phyloP scores from a whole-genome alignment of 2,888 invertebrate genomes.

The Rhagonycha fulva region DNA sequence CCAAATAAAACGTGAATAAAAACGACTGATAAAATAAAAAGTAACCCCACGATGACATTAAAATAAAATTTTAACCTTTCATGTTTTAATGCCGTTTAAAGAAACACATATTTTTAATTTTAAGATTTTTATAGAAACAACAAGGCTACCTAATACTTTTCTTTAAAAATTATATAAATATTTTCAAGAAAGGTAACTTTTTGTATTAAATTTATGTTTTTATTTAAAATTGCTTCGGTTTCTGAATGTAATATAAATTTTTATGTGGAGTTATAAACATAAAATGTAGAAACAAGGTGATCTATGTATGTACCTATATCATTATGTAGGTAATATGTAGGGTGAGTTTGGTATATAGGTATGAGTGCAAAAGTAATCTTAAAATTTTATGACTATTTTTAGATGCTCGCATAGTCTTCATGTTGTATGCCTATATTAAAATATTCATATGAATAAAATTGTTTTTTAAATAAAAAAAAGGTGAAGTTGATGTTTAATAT shows the following conservation, averaged over 20 bases:
- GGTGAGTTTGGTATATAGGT: not conserved
- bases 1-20: too few relatives aligned
- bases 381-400: not conserved
- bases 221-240: conserved; percentile 26
- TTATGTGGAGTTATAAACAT: not conserved
- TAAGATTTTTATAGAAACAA: too few relatives aligned
- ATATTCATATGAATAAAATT: not conserved
- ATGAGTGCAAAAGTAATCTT: not conserved
- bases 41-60: too few relatives aligned
- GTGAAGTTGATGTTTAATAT: not conserved
- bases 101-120: too few relatives aligned
- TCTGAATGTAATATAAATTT: not conserved
- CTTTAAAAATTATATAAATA: conserved; percentile 42
- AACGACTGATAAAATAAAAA: too few relatives aligned
- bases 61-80: too few relatives aligned
- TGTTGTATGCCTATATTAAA: not conserved
- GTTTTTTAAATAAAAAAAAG: not conserved
- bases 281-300: not conserved
- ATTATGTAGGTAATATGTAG: not conserved
- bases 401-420: not conserved
- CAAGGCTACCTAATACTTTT: too few relatives aligned
- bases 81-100: too few relatives aligned
- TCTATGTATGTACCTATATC: not conserved
- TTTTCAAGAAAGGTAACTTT: conserved; percentile 40
- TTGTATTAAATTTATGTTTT: conserved; percentile 22